Conservation (phyloP, 2,888 invertebrate species). For the Lepidochitona cinerea region DNA sequence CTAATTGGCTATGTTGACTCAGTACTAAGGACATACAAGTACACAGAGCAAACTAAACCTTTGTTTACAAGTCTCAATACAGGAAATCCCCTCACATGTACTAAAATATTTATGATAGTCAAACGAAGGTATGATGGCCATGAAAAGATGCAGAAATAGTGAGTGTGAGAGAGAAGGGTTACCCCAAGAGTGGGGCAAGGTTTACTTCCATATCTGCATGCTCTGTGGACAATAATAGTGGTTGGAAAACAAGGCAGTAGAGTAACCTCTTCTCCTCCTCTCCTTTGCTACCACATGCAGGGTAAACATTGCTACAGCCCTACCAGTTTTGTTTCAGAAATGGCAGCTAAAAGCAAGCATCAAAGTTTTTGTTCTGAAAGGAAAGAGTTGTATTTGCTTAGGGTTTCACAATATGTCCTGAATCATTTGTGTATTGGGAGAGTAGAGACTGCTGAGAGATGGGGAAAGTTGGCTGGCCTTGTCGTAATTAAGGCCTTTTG, state of each 20-base stretch:
- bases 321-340: slow-evolving; percentile 5
- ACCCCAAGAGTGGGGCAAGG: neutral
- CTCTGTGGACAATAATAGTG: neutral
- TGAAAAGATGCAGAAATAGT: neutral
- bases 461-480: neutral
- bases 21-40: too few species aligned
- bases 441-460: neutral
- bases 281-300: neutral
- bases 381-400: slow-evolving; percentile 3
- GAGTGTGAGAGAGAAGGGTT: neutral
- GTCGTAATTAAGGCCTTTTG: slow-evolving; percentile 2
- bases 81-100: neutral
- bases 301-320: neutral
- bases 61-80: neutral
- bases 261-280: neutral
- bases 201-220: neutral
- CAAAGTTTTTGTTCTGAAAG: neutral
- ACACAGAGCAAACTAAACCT: neutral
- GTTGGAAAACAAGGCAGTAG: neutral
- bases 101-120: slow-evolving; percentile 3
- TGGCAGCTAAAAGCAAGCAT: slow-evolving; percentile 6
- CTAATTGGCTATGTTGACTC: too few species aligned
- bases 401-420: slow-evolving; percentile 3
- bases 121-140: neutral
- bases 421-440: neutral